Evolutionary conservation across 2,888 invertebrate genomes (phyloP).

Genomic region (Mimachlamys varia): DNA sequence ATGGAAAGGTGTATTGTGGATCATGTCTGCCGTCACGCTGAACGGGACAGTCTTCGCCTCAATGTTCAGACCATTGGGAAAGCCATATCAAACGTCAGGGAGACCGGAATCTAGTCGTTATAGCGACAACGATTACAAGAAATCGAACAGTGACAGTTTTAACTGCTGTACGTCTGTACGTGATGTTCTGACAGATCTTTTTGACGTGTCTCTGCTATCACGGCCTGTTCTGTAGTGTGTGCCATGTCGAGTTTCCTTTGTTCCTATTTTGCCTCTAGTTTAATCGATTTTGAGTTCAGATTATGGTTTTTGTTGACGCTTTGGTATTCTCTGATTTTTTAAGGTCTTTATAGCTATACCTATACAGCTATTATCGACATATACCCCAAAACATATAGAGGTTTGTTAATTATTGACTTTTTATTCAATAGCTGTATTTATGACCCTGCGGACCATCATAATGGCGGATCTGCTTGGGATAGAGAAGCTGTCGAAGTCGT

Average conservation of each 20-base stretch:
- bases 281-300: too few species aligned
- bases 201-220: conserved; percentile 30
- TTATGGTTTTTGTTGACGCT: too few species aligned
- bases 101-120: too few species aligned
- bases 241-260: not conserved
- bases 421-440: not conserved
- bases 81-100: too few species aligned
- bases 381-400: too few species aligned
- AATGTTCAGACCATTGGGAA: conserved; percentile 93
- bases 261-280: too few species aligned
- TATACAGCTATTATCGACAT: too few species aligned
- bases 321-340: too few species aligned
- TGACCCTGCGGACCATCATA: not conserved
- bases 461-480: conserved; percentile 22
- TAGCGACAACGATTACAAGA: not conserved
- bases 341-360: too few species aligned
- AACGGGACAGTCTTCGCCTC: conserved; percentile 90
- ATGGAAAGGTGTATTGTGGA: conserved; percentile 90
- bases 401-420: too few species aligned
- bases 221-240: conserved; percentile 27
- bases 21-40: conserved; percentile 92
- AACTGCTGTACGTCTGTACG: too few species aligned
- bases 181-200: not conserved
- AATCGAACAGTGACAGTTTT: too few species aligned
- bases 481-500: not conserved